Conservation (phyloP, 2,113 vertebrate genomes). For the Erythrolamprus reginae region DNA sequence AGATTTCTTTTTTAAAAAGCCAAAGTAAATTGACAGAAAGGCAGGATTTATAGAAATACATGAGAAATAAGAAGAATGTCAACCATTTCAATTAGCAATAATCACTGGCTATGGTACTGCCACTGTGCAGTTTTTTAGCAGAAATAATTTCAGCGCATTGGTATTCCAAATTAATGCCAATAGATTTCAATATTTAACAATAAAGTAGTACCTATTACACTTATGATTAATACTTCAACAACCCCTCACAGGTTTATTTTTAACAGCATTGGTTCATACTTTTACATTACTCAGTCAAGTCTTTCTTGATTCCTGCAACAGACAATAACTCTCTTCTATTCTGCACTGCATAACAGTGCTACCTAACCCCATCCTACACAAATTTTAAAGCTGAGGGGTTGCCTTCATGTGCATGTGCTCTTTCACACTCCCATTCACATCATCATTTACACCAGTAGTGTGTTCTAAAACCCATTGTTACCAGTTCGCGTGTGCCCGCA, state of each 20-base stretch:
- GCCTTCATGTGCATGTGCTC: not conserved
- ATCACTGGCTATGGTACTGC: not conserved
- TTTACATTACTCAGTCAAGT: not conserved
- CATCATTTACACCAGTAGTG: not conserved
- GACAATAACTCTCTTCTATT: not conserved
- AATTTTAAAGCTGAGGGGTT: not conserved
- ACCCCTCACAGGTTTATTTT: not conserved
- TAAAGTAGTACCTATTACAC: not conserved
- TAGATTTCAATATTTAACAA: not conserved
- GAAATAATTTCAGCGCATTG: not conserved
- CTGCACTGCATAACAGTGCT: not conserved
- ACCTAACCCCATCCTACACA: not conserved
- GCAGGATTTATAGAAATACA: slow-evolving; percentile 24
- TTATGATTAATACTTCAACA: not conserved
- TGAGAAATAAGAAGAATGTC: not conserved
- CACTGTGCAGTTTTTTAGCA: not conserved
- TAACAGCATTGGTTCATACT: not conserved
- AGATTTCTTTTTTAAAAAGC: slow-evolving; percentile 12
- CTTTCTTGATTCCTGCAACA: not conserved
- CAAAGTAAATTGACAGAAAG: slow-evolving; percentile 26
- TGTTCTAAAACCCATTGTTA: no score
- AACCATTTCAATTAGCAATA: slow-evolving; percentile 18
- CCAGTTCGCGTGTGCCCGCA: no score
- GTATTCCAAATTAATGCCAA: not conserved
- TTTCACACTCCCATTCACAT: not conserved